Conservation (phyloP, 1,140 invertebrate genomes). For the Rhyacophila brunnea region DNA sequence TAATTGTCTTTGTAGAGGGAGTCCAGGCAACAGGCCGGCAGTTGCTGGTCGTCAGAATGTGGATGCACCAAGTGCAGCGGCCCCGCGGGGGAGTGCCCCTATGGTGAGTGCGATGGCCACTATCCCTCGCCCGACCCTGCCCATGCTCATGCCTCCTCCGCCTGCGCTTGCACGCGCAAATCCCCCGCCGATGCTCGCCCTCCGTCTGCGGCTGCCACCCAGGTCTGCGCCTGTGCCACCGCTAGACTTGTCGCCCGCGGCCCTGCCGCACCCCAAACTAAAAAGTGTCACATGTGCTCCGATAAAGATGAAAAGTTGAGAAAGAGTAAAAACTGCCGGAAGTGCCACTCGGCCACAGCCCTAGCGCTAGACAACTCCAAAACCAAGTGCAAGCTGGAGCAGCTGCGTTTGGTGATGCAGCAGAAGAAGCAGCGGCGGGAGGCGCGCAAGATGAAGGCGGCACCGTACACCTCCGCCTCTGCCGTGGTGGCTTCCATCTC, state of each 20-base stretch:
- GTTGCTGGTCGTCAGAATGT: conserved; percentile 20
- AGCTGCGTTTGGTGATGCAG: conserved; percentile 83
- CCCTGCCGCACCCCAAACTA: conserved; percentile 24
- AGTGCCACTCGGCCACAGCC: conserved; percentile 49
- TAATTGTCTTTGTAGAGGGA: conserved; percentile 23
- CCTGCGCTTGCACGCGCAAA: conserved; percentile 14
- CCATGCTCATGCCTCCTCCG: neutral
- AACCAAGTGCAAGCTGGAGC: conserved; percentile 82
- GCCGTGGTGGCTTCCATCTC: conserved; percentile 36
- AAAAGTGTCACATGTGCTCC: conserved; percentile 41
- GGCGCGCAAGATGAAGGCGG: conserved; percentile 71
- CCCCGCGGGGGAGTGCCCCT: conserved; percentile 40
- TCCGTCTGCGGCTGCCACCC: neutral
- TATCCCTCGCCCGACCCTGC: conserved; percentile 32
- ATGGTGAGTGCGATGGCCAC: conserved; percentile 46
- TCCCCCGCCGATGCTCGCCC: neutral
- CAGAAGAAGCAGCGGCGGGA: conserved; percentile 78
- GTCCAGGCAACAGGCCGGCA: conserved; percentile 10
- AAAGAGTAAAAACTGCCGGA: conserved; percentile 39
- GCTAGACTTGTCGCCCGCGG: conserved; percentile 22
- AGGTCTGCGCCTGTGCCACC: conserved; percentile 6
- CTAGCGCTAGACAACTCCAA: conserved; percentile 71
- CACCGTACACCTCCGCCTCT: conserved; percentile 65
- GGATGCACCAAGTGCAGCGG: conserved; percentile 41
- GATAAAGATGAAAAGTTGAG: conserved; percentile 31